Base-by-base conservation (phyloP, 2,113 vertebrate species). In the Chloroceryle aenea region DNA sequence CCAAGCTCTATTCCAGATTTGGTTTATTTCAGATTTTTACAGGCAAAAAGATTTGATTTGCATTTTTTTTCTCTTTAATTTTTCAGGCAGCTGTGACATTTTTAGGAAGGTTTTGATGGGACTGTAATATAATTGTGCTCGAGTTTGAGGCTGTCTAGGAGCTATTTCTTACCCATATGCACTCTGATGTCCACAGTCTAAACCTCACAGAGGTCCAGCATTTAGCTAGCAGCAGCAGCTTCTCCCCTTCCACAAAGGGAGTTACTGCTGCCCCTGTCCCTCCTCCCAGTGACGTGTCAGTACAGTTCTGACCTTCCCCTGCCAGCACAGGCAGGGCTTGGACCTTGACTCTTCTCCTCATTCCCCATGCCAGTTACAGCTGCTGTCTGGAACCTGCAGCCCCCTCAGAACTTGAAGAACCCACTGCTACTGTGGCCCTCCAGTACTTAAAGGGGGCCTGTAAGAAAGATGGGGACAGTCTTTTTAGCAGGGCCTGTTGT, bases 121-220 rank as follows among this genome's bases (percentile, higher is more conserved):
- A 48, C 43, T 29, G 4, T 64, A 7, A 42, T 22, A 19, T 16
- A 80, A 55, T 48, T 63, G 42, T 63, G 42, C n/a, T 87, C 14
- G 38, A 56, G 40, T 68, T 14, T 58, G 78, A 74, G 48, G 36
- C 48, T 40, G 53, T 21, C 23, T 30, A 40, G 53, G 52, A 87
- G 72, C 27, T 8, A 4, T 43, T 71, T 59, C 16, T n/a, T 38
- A 61, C 22, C 20, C 9, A 50, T 1, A 0, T 20, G 29, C 34
- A 50, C 48, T 78, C 42, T 25, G 29, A 62, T 77, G 87, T 36
- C 19, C 36, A 43, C 40, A 27, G 3, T 34, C 40, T 52, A 4
- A 20, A 52, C 38, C 32, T 62, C 27, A 4, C 5, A 6, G 58
- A 59, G 45, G 50, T 36, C 34, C 48, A 87, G 34, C 34, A 32